These are phyloP conservation scores for Xiphorhynchus elegans DNA, from an alignment of 2,113 vertebrate genomes.

Conservation along the genomic window DNA sequence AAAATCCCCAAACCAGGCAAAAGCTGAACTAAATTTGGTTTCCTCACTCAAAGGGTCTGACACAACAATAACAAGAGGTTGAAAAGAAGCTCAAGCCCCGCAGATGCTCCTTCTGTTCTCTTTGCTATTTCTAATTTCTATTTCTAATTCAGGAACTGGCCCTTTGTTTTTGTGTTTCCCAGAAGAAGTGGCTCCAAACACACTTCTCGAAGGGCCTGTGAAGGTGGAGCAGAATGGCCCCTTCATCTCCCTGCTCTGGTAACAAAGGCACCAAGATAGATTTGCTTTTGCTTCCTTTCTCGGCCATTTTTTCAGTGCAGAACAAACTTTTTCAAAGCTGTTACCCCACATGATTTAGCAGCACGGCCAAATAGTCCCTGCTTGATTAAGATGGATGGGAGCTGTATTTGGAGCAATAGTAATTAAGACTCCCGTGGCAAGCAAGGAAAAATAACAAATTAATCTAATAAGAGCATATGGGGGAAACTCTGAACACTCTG, in stretches of 20 bases:
- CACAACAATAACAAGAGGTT: not conserved
- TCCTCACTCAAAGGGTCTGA: not conserved
- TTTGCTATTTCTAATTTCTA: not conserved
- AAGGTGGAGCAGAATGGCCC: not conserved
- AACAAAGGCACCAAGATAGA: not conserved
- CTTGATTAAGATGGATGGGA: constrained; percentile 63
- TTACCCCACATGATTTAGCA: constrained; percentile 49
- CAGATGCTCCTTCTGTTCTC: not conserved
- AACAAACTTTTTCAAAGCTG: constrained; percentile 42
- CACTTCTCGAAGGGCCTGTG: not conserved
- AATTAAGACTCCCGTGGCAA: constrained; percentile 56
- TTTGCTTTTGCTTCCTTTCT: constrained; percentile 8
- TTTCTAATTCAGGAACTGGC: not conserved
- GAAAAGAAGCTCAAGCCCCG: not conserved
- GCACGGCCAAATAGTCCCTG: constrained; percentile 30
- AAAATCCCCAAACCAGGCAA: not conserved
- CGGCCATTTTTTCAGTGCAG: not conserved
- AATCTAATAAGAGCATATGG: constrained; percentile 22
- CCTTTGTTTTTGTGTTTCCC: not conserved
- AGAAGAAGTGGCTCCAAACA: not conserved
- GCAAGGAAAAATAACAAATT: constrained; percentile 59
- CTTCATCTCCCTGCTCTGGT: not conserved
- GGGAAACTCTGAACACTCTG: not conserved
- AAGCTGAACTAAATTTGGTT: not conserved
- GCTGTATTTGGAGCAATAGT: constrained; percentile 42